Evolutionary conservation across 2,797 vertebrate genomes (phyloP).

Genomic region (Triplophysa bombifrons): DNA sequence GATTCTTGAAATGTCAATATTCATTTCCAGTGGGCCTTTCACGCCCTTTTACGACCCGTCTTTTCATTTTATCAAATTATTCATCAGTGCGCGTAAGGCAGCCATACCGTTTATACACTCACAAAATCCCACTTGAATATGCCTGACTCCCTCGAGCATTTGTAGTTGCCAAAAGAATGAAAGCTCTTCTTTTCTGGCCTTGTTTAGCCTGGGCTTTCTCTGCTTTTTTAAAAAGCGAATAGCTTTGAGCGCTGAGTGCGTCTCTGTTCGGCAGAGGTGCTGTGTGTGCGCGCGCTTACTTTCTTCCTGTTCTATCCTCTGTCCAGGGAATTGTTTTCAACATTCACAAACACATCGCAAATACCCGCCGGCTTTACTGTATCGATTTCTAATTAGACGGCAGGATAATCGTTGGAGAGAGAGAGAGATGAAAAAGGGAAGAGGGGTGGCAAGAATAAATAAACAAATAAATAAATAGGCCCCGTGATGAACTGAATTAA

Average conservation of each 20-base stretch:
- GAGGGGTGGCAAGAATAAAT: constrained; percentile 71
- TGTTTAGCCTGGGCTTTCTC: constrained; percentile 62
- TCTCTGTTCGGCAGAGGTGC: constrained; percentile 53
- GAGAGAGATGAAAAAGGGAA: constrained; percentile 75
- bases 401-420: constrained; percentile 85
- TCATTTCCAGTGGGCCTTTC: constrained; percentile 3
- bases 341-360: constrained; percentile 89
- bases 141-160: constrained; percentile 40
- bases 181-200: constrained; percentile 71
- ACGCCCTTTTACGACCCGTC: neutral
- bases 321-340: constrained; percentile 82
- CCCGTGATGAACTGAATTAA: constrained; percentile 68
- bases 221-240: constrained; percentile 72
- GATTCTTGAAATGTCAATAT: neutral
- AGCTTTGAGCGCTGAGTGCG: constrained; percentile 74
- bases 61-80: constrained; percentile 28
- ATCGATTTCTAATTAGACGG: constrained; percentile 91
- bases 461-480: constrained; percentile 79
- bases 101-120: constrained; percentile 63
- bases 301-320: constrained; percentile 55
- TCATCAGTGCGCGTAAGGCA: constrained; percentile 4
- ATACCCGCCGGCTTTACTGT: constrained; percentile 81
- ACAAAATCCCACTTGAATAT: constrained; percentile 44
- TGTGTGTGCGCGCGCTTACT: constrained; percentile 52
- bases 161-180: constrained; percentile 64